Base-by-base conservation (phyloP, 1,140 invertebrate species). In the Caerostris extrusa region DNA sequence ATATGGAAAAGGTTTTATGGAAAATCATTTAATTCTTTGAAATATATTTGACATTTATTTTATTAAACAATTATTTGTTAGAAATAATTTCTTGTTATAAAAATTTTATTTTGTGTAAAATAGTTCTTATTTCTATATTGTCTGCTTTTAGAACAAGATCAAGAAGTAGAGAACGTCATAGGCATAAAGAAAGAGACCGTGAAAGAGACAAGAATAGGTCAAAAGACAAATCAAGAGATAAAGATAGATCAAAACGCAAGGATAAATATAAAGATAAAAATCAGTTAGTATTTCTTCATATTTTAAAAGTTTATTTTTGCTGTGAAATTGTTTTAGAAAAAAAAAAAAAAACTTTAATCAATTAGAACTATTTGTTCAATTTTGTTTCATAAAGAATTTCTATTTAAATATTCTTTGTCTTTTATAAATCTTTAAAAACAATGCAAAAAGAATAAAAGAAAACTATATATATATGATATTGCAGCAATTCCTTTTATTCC, bases 211-310 rank as follows among this genome's bases (percentile, higher is more conserved):
- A 92, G 14, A 82, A 91, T 56, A 83, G 90, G 60, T 17, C 50
- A 10, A 93, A 89, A 82, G 81, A 69, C 64, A 95, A 93, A 89
- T 53, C 81, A 12, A 88, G 71, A 85, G 57, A 95, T 96, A 85
- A 96, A 96, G 58, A 95, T 96, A 95, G 87, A 89, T 55, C 60
- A 53, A 94, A 81, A 85, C 50, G 95, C 96, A 83, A 96, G 96
- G 56, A 95, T 94, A 86, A 95, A 95, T 94, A 61, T 14, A 88
- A 91, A 86, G 55, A 87, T 60, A 82, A 90, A 94, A 61, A 56
- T 87, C 17, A 89, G 71, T 88, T 71, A 90, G 67, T 77, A n/a
- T 88, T 14, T 67, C 8, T 57, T 8, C 7, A 53, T 12, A 3
- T 61, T 3, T 50, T 12, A 50, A 5, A n/a, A 50, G 55, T 53